These are phyloP conservation scores for Mola mola DNA, from an alignment of 2,113 vertebrate species.

Conservation along the genomic window DNA sequence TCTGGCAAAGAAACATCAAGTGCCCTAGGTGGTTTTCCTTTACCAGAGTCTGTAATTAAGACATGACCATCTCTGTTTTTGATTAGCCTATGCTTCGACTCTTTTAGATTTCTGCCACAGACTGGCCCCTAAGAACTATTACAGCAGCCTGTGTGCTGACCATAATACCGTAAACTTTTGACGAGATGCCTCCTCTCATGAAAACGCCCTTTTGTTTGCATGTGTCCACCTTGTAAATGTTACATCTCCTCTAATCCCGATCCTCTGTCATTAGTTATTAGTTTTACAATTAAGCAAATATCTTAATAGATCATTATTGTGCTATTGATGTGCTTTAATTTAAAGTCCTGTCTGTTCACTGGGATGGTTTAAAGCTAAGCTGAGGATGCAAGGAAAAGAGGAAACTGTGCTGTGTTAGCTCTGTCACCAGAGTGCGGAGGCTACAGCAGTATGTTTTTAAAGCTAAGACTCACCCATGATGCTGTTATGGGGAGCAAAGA, in stretches of 20 bases:
- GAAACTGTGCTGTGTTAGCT: conserved; percentile 13
- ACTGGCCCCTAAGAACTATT: conserved; percentile 7
- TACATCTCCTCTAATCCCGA: conserved; percentile 28
- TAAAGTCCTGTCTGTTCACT: not conserved
- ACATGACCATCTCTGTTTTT: conserved; percentile 45
- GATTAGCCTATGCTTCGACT: conserved; percentile 44
- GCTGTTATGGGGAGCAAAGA: conserved; percentile 22
- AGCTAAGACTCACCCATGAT: conserved; percentile 7
- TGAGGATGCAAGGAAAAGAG: not conserved
- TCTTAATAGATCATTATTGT: conserved; percentile 14
- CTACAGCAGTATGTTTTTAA: conserved; percentile 11
- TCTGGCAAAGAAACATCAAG: conserved; percentile 33
- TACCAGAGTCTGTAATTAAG: conserved; percentile 35
- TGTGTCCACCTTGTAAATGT: conserved; percentile 6
- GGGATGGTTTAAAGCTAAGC: not conserved
- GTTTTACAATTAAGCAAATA: conserved; percentile 13
- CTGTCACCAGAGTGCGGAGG: not conserved
- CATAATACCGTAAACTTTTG: conserved; percentile 39
- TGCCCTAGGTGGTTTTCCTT: conserved; percentile 32
- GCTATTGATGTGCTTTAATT: not conserved
- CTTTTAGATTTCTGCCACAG: conserved; percentile 15
- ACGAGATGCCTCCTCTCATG: conserved; percentile 17
- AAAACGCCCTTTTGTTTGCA: conserved; percentile 29
- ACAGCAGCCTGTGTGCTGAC: conserved; percentile 11
- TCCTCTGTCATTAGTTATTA: conserved; percentile 20